phyloP scores from a whole-genome alignment of 2,888 invertebrate species.

The Drosophila conformis region DNA sequence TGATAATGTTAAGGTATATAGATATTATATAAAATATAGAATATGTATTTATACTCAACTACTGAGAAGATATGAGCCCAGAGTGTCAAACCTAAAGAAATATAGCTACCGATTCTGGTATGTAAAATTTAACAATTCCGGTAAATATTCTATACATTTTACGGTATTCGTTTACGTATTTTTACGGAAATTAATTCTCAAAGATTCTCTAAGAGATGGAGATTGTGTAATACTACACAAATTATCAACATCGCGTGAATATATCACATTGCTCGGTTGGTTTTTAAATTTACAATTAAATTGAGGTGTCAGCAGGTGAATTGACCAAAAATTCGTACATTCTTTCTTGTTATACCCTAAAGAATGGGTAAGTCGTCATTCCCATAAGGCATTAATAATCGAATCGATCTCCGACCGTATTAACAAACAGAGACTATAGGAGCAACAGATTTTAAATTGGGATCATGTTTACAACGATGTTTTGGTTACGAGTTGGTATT shows the following conservation, averaged over 20 bases:
- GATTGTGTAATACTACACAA: not conserved
- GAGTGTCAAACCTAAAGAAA: not conserved
- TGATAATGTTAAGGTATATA: not conserved
- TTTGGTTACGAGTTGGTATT: too few species aligned
- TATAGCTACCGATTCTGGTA: not conserved
- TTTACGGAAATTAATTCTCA: not conserved
- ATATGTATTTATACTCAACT: not conserved
- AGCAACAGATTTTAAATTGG: too few species aligned
- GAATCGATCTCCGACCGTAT: too few species aligned
- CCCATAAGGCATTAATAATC: too few species aligned
- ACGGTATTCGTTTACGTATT: not conserved
- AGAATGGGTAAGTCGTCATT: too few species aligned
- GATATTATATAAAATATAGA: not conserved
- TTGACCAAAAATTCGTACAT: too few species aligned
- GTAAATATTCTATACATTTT: not conserved
- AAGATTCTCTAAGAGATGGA: not conserved
- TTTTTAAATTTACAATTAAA: not conserved
- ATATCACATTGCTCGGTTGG: not conserved
- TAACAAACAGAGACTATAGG: too few species aligned
- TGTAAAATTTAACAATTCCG: not conserved
- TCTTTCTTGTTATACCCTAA: too few species aligned
- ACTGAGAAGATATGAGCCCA: not conserved
- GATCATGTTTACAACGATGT: too few species aligned
- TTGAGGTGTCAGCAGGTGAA: not conserved
- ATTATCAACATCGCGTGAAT: not conserved